Evolutionary conservation across 2,113 vertebrate genomes (phyloP), one percentile per base, ranked within the genome.

Genomic region (Puffinus mauretanicus): DNA sequence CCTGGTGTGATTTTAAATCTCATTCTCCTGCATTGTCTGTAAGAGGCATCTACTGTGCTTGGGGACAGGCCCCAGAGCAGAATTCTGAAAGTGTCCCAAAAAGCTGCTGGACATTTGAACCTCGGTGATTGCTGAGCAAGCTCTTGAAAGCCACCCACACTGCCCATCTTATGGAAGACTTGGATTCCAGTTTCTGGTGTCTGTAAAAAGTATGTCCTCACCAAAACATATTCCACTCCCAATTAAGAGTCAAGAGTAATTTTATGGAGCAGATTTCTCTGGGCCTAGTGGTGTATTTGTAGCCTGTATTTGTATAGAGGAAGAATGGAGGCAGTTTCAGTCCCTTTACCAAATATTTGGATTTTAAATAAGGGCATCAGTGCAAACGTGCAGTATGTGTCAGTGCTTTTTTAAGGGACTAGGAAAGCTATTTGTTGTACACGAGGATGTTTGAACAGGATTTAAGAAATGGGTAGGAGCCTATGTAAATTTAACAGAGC

Each of bases 341-440:
- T 21, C 47, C 14, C 65, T 80, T 96, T 87, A 34, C 38, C 38
- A 95, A 97, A 87, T 92, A 97, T 95, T 82, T 96, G 47, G 17
- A 58, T 95, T 83, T 93, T 44, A 82, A 70, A 30, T 72, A 57
- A 86, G 52, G 62, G 64, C 75, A 70, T 81, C 46, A 49, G 25
- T 67, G 70, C 38, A 96, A 84, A 91, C 20, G 46, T 79, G 61
- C 32, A 26, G 2, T 42, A 25, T 65, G 40, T 16, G 2, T 72
- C 51, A 71, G 34, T 77, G 82, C 10, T 66, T 85, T 94, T 89
- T 82, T 67, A 82, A 82, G 61, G 24, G 38, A 66, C 27, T 1
- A 0, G 18, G 30, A 42, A 67, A 80, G 25, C 52, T 94, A 52
- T 92, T 91, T 94, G 25, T 55, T 93, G 64, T 86, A 72, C 58